These are phyloP conservation scores for Gymnoscelis rufifasciata DNA, from an alignment of 2,888 invertebrate genomes.

Conservation along the genomic window DNA sequence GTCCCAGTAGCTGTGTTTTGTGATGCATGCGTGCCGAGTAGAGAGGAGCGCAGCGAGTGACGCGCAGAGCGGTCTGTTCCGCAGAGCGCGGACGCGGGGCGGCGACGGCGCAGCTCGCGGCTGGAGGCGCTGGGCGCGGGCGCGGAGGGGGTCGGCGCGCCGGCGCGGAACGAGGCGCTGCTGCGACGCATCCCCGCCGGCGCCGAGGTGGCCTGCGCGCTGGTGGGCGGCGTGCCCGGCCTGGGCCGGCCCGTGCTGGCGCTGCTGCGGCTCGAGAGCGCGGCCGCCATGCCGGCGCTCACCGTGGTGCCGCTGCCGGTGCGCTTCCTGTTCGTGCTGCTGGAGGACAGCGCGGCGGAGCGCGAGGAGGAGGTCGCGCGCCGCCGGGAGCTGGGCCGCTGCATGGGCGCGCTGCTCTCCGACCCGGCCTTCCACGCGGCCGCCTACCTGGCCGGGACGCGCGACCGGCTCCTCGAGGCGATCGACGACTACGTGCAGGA, in stretches of 20 bases:
- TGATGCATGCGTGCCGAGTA: conserved; percentile 25
- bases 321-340: conserved; percentile 93
- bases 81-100: conserved; percentile 81
- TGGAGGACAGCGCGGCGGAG: conserved; percentile 90
- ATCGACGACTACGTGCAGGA: conserved; percentile 98
- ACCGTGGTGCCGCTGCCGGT: conserved; percentile 95
- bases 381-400: conserved; percentile 97
- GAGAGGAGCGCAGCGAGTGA: background rate
- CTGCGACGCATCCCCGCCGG: conserved; percentile 91
- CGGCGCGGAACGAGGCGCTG: conserved; percentile 89
- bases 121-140: conserved; percentile 47
- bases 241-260: conserved; percentile 94
- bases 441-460: conserved; percentile 92
- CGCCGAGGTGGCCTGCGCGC: conserved; percentile 93
- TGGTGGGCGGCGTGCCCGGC: conserved; percentile 96
- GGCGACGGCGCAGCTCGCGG: conserved; percentile 74
- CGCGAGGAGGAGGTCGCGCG: conserved; percentile 76
- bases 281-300: conserved; percentile 88
- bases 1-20: too few relatives aligned
- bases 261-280: conserved; percentile 91
- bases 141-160: too few relatives aligned
- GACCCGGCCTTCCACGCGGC: conserved; percentile 93
- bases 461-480: conserved; percentile 91
- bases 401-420: conserved; percentile 97
- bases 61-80: background rate